Conservation (phyloP, 2,888 invertebrate genomes). For the Papilio demoleus region DNA sequence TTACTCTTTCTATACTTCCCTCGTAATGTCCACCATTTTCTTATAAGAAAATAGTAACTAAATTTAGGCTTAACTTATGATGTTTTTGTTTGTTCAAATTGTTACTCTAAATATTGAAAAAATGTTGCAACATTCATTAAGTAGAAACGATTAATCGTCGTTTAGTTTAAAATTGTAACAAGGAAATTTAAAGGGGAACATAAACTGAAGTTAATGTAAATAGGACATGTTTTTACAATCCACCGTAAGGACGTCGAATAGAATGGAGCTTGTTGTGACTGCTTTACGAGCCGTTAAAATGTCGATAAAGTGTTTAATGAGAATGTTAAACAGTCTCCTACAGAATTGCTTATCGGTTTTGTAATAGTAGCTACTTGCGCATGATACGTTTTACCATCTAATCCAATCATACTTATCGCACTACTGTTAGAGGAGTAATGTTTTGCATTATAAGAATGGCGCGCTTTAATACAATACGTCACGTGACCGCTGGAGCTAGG, state of each 20-base stretch:
- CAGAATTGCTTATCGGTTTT: constrained; percentile 52
- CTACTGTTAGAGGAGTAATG: too few species aligned
- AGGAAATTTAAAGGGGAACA: constrained; percentile 26
- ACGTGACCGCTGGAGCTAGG: too few species aligned
- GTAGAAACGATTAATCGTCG: constrained; percentile 1
- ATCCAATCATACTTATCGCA: neutral
- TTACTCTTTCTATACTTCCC: too few species aligned
- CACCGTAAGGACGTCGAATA: constrained; percentile 58
- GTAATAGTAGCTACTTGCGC: constrained; percentile 21
- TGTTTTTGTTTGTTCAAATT: too few species aligned
- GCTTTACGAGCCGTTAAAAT: constrained; percentile 73
- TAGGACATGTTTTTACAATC: constrained; percentile 47
- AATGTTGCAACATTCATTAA: neutral
- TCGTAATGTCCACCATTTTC: too few species aligned
- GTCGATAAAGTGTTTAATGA: constrained; percentile 74
- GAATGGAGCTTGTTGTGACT: constrained; percentile 63
- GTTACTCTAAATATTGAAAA: too few species aligned
- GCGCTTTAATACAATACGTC: too few species aligned
- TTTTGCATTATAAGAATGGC: too few species aligned
- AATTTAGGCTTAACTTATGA: too few species aligned
- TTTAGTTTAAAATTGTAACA: constrained; percentile 28
- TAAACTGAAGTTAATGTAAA: constrained; percentile 39
- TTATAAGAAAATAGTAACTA: too few species aligned
- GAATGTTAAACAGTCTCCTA: constrained; percentile 61
- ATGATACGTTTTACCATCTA: neutral